A percentile compares a stretch with the other conserved stretches of the same genome.
phyloP scores from a whole-genome alignment of 2,797 vertebrate species.

The Cephalopachus bancanus region DNA sequence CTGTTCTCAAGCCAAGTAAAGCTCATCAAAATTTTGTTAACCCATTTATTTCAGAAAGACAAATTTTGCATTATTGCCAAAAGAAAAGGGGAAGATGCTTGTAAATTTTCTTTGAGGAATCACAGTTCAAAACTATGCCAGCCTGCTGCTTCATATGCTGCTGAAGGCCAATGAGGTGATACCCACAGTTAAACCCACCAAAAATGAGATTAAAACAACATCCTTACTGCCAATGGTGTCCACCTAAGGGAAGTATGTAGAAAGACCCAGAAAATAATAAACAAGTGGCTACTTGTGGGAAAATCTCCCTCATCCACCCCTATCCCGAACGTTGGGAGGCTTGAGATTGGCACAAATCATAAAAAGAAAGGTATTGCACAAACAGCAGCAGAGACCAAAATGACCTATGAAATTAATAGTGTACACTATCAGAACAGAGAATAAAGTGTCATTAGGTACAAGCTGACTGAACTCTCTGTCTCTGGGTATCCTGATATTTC shows the following conservation, averaged over 20 bases:
- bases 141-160: not conserved
- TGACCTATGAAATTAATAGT: not conserved
- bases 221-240: accelerated
- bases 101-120: not conserved
- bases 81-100: not conserved
- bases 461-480: not conserved
- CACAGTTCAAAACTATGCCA: not conserved
- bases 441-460: not conserved
- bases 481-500: not conserved
- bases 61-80: not conserved
- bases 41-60: slow-evolving; percentile 40
- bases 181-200: not conserved
- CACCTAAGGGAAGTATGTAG: not conserved
- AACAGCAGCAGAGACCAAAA: not conserved
- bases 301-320: not conserved
- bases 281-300: too few species aligned
- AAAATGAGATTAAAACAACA: not conserved
- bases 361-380: not conserved
- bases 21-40: not conserved
- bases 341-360: not conserved
- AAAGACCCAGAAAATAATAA: not conserved
- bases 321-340: not conserved
- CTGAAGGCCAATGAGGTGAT: not conserved
- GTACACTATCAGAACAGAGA: not conserved
- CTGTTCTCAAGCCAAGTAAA: not conserved